Percentiles rank a stretch among this genome's conserved stretches.
Evolutionary conservation across 2,113 vertebrate species (phyloP).

Genomic region (Microcebus griseorufus): DNA sequence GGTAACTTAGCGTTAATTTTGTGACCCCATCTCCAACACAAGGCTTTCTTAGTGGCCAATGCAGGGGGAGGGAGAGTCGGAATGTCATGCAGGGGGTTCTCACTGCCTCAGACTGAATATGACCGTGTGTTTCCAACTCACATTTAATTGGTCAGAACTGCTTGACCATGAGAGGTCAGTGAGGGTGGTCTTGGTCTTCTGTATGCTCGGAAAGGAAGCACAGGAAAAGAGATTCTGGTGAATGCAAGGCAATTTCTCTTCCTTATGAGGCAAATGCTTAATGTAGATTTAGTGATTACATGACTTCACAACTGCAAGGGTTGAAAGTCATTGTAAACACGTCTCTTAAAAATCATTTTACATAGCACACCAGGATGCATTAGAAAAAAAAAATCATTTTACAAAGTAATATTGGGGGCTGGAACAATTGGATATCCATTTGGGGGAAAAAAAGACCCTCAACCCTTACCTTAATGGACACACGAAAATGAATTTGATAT

Average conservation of each 20-base stretch:
- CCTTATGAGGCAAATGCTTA: not conserved
- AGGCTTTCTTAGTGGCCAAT: not conserved
- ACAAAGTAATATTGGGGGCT: not conserved
- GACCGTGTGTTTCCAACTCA: not conserved
- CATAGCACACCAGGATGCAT: too few species aligned
- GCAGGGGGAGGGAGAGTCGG: not conserved
- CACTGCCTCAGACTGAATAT: not conserved
- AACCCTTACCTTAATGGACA: not conserved
- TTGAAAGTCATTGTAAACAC: not conserved
- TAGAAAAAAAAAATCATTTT: too few species aligned
- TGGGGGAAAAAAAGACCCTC: not conserved
- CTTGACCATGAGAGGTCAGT: not conserved
- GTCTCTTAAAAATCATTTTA: too few species aligned
- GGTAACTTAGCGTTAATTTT: not conserved
- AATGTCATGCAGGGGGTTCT: not conserved
- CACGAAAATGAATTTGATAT: not conserved
- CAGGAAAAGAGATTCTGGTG: not conserved
- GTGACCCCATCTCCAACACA: not conserved
- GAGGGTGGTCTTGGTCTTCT: not conserved
- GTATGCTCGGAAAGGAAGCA: not conserved
- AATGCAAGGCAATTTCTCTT: not conserved
- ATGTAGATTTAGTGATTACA: not conserved
- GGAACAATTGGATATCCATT: not conserved
- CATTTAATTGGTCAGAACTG: not conserved
- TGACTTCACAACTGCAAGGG: not conserved